Base-by-base conservation (phyloP, 2,113 vertebrate species). In the Zonotrichia leucophrys region DNA sequence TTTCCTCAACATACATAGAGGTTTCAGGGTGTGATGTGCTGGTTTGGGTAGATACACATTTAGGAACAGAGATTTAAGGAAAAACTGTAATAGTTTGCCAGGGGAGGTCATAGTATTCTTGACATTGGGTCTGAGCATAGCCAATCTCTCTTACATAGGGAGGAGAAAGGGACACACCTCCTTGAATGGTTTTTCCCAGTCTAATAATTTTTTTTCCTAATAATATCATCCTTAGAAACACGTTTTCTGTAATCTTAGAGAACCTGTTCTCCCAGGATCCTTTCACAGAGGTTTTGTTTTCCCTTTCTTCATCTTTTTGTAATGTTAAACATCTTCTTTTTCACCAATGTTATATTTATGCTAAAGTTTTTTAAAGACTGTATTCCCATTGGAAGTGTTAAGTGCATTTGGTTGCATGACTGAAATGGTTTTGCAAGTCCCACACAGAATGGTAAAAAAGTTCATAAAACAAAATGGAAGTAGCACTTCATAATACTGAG, bases 261-360 rank as follows among this genome's bases (percentile, higher is more conserved):
- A 72, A 55, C 4, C 15, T 0, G 0, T 59, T 90, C 9, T 79
- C 2, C 10, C 44, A 63, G 49, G 30, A 52, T 33, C 16, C 10
- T 74, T 69, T 82, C 22, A 23, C 3, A 41, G 23, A 31, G 5
- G 10, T 50, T 25, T 64, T 23, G 22, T 58, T 49, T 63, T 50
- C n/a, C 5, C 3, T 50, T 83, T 12, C 15, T 82, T 82, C 12
- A 31, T 53, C 4, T 50, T 70, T 82, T 62, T 25, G 30, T 42
- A 27, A 50, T 11, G 22, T 50, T 55, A 44, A 42, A 72, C 41
- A 28, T 2, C 5, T 46, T 66, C 6, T 17, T 27, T 89, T 62
- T 44, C 14, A 3, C 8, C 35, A 44, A 12, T 30, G 11, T 47
- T 81, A 7, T 15, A 8, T 52, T 84, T 74, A 10, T 58, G 31